Percentiles rank a stretch among this genome's conserved stretches.
Evolutionary conservation across 2,888 invertebrate genomes (phyloP).

Genomic region (Scelioninae gen. 2): DNA sequence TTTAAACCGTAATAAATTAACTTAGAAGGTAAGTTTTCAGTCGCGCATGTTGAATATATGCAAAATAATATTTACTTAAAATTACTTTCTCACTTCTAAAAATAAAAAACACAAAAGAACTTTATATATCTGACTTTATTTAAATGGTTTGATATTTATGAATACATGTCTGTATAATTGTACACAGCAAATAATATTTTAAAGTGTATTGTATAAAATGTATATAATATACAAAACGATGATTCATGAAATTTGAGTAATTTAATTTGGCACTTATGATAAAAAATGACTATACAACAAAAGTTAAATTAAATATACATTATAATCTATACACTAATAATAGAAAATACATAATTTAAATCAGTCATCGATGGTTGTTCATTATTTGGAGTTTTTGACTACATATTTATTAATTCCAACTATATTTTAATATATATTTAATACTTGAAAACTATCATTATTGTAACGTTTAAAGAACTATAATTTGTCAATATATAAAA

Average conservation of each 20-base stretch:
- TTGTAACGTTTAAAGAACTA: no score
- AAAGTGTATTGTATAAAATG: constrained; percentile 20
- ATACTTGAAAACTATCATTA: no score
- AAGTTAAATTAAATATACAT: constrained; percentile 7
- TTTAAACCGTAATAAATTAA: no score
- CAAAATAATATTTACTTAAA: no score
- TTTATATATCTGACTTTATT: constrained; percentile 28
- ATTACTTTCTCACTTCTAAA: no score
- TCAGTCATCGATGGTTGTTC: constrained; percentile 32
- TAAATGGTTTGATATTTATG: constrained; percentile 22
- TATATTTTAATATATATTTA: no score
- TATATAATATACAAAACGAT: constrained; percentile 27
- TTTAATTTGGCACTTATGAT: constrained; percentile 20
- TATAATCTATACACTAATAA: constrained; percentile 23
- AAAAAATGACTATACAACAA: constrained; percentile 18
- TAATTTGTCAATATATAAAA: no score
- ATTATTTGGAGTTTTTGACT: constrained; percentile 26
- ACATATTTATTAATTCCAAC: no score
- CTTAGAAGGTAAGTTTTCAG: no score
- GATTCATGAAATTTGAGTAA: constrained; percentile 9
- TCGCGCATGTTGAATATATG: no score
- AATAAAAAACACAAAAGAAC: neutral
- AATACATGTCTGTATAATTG: constrained; percentile 22
- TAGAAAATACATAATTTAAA: constrained; percentile 37
- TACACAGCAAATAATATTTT: constrained; percentile 8